Evolutionary conservation across 2,113 vertebrate species (phyloP), one percentile per base, ranked within the genome.

Genomic region (Hippocampus barbouri): DNA sequence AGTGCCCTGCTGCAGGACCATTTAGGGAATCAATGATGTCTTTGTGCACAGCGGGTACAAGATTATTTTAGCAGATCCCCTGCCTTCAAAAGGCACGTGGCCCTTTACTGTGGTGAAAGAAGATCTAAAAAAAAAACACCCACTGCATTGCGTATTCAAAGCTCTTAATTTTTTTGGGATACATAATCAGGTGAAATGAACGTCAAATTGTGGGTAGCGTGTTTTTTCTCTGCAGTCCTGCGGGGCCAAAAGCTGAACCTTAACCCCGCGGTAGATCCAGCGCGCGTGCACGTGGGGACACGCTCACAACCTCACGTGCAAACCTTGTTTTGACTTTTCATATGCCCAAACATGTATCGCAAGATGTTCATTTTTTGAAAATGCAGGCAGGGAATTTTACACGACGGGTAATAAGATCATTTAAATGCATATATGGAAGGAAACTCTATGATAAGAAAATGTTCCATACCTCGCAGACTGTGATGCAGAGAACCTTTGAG

Each of bases 61-160:
- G 86, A 91, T 87, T 68, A 83, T 90, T 86, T 86, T 66, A 84
- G 56, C 85, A 89, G 86, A 86, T 82, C 84, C 71, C 62, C 38
- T 66, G 79, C 61, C 21, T 68, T 68, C 66, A 75, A 66, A 74
- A 68, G 76, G 73, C 69, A 65, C 63, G 57, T 51, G 60, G 66
- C 66, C 64, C 61, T 49, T 69, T 69, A 75, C 67, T 56, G 16
- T 59, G 66, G 57, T 80, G 51, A 75, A 64, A 66, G 72, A 73
- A 71, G 53, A 66, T 66, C 23, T 15, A 56, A 63, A 34, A 70
- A 66, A 66, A 5, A 43, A 25, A 38, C 34, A 38, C 34, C 34
- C 34, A 5, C n/a, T 70, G 40, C 21, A 49, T 65, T 12, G 21
- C 77, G 25, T 64, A 61, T 38, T 70, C 23, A 69, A 5, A 43